phyloP scores from a whole-genome alignment of 2,888 invertebrate species.

The Eupeodes luniger region DNA sequence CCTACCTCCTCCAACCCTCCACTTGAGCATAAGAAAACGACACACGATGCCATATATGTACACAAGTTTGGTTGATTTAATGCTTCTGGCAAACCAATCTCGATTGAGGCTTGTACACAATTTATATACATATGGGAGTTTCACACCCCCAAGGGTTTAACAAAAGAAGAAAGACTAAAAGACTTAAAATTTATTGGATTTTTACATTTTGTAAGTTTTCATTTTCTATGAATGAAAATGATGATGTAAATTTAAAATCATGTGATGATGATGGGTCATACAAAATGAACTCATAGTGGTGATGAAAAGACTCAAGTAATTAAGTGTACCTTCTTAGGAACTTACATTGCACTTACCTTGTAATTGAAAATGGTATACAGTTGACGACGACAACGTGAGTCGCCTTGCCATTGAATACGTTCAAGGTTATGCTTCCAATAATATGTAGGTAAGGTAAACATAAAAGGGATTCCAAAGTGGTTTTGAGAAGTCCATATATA shows the following conservation, averaged over 20 bases:
- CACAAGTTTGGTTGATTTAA: conserved; percentile 63
- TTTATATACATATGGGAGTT: conserved; percentile 7
- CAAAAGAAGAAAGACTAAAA: neutral
- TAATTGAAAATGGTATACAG: conserved; percentile 22
- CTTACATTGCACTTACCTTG: neutral
- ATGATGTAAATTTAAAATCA: conserved; percentile 25
- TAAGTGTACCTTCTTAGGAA: conserved; percentile 15
- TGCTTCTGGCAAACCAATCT: conserved; percentile 64
- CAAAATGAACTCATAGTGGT: neutral
- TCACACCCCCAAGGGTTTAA: conserved; percentile 51
- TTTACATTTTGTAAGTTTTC: conserved; percentile 28
- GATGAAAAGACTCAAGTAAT: conserved; percentile 29
- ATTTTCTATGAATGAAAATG: conserved; percentile 29
- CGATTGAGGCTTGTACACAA: conserved; percentile 24
- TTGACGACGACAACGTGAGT: neutral
- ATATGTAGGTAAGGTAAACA: neutral
- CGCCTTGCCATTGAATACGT: conserved; percentile 22
- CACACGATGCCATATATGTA: neutral
- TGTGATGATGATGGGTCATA: neutral
- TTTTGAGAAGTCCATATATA: neutral
- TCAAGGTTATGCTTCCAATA: conserved; percentile 25
- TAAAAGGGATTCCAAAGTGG: conserved; percentile 23
- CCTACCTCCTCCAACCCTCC: neutral
- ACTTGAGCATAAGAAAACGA: neutral
- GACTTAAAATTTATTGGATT: conserved; percentile 40